Conservation (phyloP, 2,888 invertebrate species). For the Eurois occulta region DNA sequence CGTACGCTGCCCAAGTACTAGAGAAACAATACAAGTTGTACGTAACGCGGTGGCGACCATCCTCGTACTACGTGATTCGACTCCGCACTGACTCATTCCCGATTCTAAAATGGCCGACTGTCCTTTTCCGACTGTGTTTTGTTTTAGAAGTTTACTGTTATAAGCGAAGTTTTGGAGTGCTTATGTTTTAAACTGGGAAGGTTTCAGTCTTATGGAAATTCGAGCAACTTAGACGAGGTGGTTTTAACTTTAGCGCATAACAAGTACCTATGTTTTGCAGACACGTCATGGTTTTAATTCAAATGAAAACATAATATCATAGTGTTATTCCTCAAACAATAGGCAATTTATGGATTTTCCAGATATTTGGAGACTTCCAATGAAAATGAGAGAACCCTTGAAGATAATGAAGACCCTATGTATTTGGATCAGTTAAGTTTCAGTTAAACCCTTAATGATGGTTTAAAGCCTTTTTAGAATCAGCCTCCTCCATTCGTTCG, state of each 20-base stretch:
- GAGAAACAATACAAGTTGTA: constrained; percentile 45
- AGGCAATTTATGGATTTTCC: not conserved
- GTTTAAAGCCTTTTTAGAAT: not conserved
- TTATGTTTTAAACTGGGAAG: not conserved
- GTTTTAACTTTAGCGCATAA: not conserved
- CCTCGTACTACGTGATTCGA: constrained; percentile 80
- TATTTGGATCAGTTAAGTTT: not conserved
- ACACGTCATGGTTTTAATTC: not conserved
- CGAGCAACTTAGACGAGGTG: not conserved
- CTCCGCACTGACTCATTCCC: constrained; percentile 83
- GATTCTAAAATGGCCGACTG: constrained; percentile 82
- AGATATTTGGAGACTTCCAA: no score
- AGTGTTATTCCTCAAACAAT: not conserved
- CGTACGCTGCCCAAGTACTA: constrained; percentile 41
- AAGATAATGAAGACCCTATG: not conserved
- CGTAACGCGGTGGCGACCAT: constrained; percentile 74
- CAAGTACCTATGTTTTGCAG: not conserved
- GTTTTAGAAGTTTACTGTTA: constrained; percentile 60
- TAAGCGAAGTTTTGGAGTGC: constrained; percentile 11
- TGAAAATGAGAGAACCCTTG: not conserved
- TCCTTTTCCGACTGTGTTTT: constrained; percentile 57
- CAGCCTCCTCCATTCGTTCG: not conserved
- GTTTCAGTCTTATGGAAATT: not conserved
- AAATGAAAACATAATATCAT: not conserved
- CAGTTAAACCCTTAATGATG: not conserved